Evolutionary conservation across 2,797 vertebrate genomes (phyloP), one percentile per base, ranked within the genome.

Genomic region (Oophaga sylvatica): DNA sequence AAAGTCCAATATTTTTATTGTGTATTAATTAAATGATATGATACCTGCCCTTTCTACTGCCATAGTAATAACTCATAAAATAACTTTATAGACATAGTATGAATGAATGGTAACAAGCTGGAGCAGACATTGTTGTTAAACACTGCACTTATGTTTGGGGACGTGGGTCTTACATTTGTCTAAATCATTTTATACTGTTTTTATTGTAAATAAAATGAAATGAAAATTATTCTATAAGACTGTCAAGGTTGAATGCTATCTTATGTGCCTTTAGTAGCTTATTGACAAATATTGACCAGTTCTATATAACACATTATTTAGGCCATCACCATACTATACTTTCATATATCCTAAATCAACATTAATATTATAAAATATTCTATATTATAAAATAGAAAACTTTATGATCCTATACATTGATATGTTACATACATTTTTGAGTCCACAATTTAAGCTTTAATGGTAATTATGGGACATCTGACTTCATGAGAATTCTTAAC

Each of bases 141-240:
- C 48, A 53, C 81, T 86, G 88, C 87, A 89, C 87, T 89, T 86
- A 86, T 82, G 31, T 86, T 77, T 78, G n/a, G 82, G 87, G 77
- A 56, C 22, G 68, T 62, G 80, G 79, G 87, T 22, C 41, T 17
- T 62, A 62, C 78, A 76, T 19, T 77, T 67, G 26, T 83, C 73
- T 80, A 63, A 59, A 63, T 77, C 10, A 35, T 81, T 82, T 80
- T 85, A 67, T 59, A 77, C 29, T 76, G 63, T 41, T 77, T 31
- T 68, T 77, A 4, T 60, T 65, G n/a, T 26, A 81, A 88, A 84
- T 88, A 84, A 83, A 84, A 86, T 35, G 1, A 31, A 84, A 86
- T 35, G 4, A 31, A 79, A 57, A 68, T 86, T 80, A 45, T 41
- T 79, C 10, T 31, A 79, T 41, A 45, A 68, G 22, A 68, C 5